phyloP scores from a whole-genome alignment of 92 coral and sea anemone species.

The Phymanthus crucifer region DNA sequence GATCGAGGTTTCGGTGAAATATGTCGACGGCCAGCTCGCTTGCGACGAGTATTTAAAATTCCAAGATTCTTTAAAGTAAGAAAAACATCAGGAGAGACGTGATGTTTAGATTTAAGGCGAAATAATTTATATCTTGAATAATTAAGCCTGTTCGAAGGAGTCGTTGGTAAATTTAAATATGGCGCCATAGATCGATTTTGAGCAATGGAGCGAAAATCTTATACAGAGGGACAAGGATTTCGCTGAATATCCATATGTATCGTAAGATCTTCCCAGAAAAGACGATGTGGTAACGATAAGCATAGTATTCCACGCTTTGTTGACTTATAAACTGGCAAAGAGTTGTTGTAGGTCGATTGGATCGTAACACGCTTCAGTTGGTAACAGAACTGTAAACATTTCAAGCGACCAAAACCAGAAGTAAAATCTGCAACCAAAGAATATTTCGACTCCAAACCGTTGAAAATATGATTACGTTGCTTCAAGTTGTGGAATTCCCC shows the following conservation, averaged over 20 bases:
- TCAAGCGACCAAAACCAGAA: neutral
- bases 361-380: neutral
- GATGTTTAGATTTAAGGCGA: conserved; percentile 29
- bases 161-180: conserved; percentile 8
- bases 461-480: neutral
- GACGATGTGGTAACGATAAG: neutral
- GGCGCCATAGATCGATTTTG: conserved; percentile 1
- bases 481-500: neutral
- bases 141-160: conserved; percentile 9
- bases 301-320: neutral
- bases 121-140: conserved; percentile 19
- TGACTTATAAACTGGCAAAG: conserved; percentile 1
- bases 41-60: conserved; percentile 31
- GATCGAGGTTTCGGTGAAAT: neutral
- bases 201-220: conserved; percentile 11
- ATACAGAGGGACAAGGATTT: conserved; percentile 28
- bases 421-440: neutral
- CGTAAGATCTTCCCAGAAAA: neutral
- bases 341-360: conserved; percentile 8
- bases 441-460: neutral
- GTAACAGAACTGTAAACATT: neutral
- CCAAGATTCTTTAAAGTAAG: conserved; percentile 14
- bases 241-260: conserved; percentile 25
- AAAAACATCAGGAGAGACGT: conserved; percentile 33
- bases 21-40: conserved; percentile 26